Evolutionary conservation across 1,140 invertebrate genomes (phyloP).

Genomic region (Leptinotarsa defecta): DNA sequence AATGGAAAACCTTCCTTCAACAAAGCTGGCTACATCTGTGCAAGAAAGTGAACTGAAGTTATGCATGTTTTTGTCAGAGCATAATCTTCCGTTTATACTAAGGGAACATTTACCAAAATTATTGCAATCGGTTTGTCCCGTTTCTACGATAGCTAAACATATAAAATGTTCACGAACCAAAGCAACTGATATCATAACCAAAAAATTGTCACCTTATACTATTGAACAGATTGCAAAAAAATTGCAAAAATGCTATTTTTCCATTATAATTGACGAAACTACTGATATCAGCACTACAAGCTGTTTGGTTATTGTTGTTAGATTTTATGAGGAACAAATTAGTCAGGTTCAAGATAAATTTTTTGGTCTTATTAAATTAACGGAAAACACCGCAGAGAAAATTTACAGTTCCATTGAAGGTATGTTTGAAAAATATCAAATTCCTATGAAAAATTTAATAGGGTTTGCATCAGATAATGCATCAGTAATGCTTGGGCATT

Average conservation of each 20-base stretch:
- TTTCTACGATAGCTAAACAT: neutral
- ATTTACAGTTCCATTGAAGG: neutral
- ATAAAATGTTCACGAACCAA: neutral
- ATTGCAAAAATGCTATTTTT: neutral
- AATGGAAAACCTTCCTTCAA: too few species aligned
- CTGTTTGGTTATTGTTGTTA: neutral
- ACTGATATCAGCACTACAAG: neutral
- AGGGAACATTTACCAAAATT: too few species aligned
- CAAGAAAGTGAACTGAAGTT: too few species aligned
- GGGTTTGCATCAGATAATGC: constrained; percentile 13
- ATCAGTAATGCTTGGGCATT: constrained; percentile 14
- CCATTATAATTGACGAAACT: neutral
- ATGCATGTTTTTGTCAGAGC: too few species aligned
- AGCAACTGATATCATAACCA: neutral
- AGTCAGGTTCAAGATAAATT: neutral
- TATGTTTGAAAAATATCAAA: neutral
- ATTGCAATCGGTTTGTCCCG: neutral
- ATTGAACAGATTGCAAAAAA: neutral
- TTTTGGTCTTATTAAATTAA: neutral
- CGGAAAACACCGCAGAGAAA: neutral
- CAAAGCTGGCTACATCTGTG: too few species aligned
- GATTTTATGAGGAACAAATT: neutral
- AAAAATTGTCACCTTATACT: neutral
- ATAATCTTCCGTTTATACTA: too few species aligned
- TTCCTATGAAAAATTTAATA: constrained; percentile 9